Conservation (phyloP, 2,797 vertebrate genomes). For the Percopsis omiscomaycus region DNA sequence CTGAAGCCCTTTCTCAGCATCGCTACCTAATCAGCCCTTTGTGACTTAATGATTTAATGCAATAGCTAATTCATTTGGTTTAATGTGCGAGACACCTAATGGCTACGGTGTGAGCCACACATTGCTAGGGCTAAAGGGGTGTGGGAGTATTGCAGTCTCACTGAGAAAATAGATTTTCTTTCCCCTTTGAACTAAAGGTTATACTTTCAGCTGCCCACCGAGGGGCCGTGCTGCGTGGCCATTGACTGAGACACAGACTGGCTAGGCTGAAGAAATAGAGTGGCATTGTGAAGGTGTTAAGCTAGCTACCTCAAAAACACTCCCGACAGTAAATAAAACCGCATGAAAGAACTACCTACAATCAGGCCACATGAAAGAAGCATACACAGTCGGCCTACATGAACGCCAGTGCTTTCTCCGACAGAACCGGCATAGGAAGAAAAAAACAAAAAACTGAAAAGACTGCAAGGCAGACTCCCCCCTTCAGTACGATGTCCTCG, state of each 20-base stretch:
- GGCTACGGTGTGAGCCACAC: slow-evolving; percentile 15
- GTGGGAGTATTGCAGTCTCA: slow-evolving; percentile 27
- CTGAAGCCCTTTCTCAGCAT: slow-evolving; percentile 4
- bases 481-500: slow-evolving; percentile 12
- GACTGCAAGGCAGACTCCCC: neutral
- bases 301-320: slow-evolving; percentile 22
- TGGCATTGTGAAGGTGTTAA: slow-evolving; percentile 41
- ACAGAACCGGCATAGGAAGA: slow-evolving; percentile 10
- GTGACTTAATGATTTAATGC: slow-evolving; percentile 20
- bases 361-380: slow-evolving; percentile 23
- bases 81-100: slow-evolving; percentile 11
- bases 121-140: slow-evolving; percentile 14
- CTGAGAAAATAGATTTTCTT: slow-evolving; percentile 42
- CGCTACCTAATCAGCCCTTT: slow-evolving; percentile 15
- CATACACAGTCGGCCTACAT: slow-evolving; percentile 20
- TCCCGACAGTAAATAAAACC: slow-evolving; percentile 40
- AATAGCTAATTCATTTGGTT: slow-evolving; percentile 37
- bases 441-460: slow-evolving; percentile 13
- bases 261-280: slow-evolving; percentile 25
- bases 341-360: slow-evolving; percentile 43
- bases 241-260: slow-evolving; percentile 35
- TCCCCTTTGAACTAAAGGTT: slow-evolving; percentile 54
- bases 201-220: slow-evolving; percentile 35
- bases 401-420: slow-evolving; percentile 11
- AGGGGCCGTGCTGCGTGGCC: slow-evolving; percentile 44